Base-by-base conservation (phyloP, 1,140 invertebrate genomes). In the Apis cerana region DNA sequence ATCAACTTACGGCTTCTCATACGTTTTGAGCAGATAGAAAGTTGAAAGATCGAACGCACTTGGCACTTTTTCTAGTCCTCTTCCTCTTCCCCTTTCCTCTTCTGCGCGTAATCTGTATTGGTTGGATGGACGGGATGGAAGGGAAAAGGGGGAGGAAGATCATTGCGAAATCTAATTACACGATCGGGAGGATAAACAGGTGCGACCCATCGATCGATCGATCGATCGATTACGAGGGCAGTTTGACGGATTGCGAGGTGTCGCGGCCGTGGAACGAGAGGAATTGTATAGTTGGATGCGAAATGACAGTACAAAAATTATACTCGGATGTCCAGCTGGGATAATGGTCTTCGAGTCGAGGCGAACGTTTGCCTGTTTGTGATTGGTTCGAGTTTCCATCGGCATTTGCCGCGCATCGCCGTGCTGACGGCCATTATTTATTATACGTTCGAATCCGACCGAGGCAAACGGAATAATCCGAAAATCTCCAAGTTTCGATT, bases 301-400 rank as follows among this genome's bases (percentile, higher is more conserved):
- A 89, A 91, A 91, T 90, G 89, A 91, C 91, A 88, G 86, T 87
- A 90, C 84, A 83, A 87, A 33, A 91, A 89, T 87, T 85, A 43
- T 43, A 90, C 85, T 88, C 89, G 75, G 90, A 91, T 91, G 89
- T 91, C 90, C 91, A 89, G 89, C 91, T 91, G 91, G 87, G 91
- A 91, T 92, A 91, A 92, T 91, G 91, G 86, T 80, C 80, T 80
- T 88, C 82, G 72, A 87, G 85, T 86, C 85, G 33, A 79, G 87
- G 70, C 82, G 78, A 80, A 75, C 88, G 87, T 91, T 88, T 80
- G 82, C 65, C 82, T 33, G 69, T 83, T 7, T 7, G 88, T 75
- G 85, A 91, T 89, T 86, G 76, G 81, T 89, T 86, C 59, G 75
- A 86, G 86, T 90, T 90, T 79, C 77, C 75, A 72, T 43, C 80